Conservation (phyloP, 2,888 invertebrate species). For the Cantharis rufa region DNA sequence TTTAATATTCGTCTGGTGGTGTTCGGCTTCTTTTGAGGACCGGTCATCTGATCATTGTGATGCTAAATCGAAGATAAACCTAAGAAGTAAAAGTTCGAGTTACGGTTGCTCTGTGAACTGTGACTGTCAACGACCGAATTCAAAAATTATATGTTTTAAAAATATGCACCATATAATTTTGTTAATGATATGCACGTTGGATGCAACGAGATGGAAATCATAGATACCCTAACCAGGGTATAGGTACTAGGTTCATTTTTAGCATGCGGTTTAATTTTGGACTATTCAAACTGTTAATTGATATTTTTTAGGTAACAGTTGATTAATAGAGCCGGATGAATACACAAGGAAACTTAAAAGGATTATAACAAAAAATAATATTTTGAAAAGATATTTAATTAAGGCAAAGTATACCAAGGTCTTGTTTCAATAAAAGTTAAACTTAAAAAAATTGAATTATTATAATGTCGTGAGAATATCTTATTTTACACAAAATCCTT, state of each 20-base stretch:
- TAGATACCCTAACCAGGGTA: constrained; percentile 16
- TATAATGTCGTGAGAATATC: constrained; percentile 35
- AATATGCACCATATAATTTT: constrained; percentile 43
- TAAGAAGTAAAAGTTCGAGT: constrained; percentile 35
- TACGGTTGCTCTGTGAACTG: constrained; percentile 42
- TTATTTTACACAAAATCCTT: constrained; percentile 16
- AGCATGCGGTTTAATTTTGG: constrained; percentile 37
- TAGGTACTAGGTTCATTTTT: constrained; percentile 39
- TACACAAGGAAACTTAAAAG: not conserved
- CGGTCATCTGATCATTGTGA: constrained; percentile 41
- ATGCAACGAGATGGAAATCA: constrained; percentile 44
- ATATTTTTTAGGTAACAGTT: not conserved
- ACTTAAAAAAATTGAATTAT: constrained; percentile 16
- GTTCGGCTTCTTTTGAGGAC: constrained; percentile 40
- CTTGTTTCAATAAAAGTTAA: not conserved
- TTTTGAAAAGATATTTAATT: too few relatives aligned
- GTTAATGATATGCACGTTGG: constrained; percentile 48
- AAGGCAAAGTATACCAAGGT: too few relatives aligned
- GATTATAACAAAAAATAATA: not conserved
- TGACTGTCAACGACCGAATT: constrained; percentile 50
- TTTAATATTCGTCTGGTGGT: constrained; percentile 37
- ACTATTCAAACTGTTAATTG: not conserved
- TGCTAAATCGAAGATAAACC: constrained; percentile 39
- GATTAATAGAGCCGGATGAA: not conserved
- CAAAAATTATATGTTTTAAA: constrained; percentile 44